These are phyloP conservation scores for Sciurus vulgaris DNA, from an alignment of 2,797 vertebrate species.

Conservation along the genomic window DNA sequence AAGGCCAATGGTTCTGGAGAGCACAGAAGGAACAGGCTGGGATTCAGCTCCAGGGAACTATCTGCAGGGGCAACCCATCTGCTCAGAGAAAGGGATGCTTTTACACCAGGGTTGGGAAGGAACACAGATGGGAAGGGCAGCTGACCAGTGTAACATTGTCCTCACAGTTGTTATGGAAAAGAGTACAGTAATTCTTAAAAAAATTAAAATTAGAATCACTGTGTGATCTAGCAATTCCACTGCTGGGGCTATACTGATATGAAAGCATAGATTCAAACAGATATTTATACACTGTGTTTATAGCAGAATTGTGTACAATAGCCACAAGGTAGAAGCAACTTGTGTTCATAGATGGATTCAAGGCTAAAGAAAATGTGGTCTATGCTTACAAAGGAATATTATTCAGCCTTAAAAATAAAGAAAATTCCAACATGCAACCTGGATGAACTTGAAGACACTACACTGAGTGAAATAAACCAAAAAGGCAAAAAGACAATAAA, in stretches of 20 bases:
- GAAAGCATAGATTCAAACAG: not conserved
- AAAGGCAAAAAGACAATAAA: not conserved
- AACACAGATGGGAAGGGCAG: not conserved
- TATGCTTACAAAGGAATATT: not conserved
- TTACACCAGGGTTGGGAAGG: not conserved
- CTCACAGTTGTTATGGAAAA: not conserved
- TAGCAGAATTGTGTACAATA: not conserved
- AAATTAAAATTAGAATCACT: not conserved
- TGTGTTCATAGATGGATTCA: not conserved
- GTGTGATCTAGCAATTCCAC: not conserved
- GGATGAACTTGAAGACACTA: not conserved
- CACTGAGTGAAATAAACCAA: not conserved
- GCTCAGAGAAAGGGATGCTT: not conserved
- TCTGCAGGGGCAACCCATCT: not conserved
- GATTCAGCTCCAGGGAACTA: accelerated
- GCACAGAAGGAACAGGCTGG: not conserved
- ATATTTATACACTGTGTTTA: not conserved
- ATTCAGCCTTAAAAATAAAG: not conserved
- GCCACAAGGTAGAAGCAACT: not conserved
- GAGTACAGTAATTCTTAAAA: not conserved
- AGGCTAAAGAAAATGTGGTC: not conserved
- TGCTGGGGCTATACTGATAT: not conserved
- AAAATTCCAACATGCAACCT: not conserved
- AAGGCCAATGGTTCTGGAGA: not conserved
- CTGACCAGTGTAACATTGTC: not conserved